These are phyloP conservation scores for Oreotrochilus melanogaster DNA, from an alignment of 2,113 vertebrate genomes.

Conservation along the genomic window DNA sequence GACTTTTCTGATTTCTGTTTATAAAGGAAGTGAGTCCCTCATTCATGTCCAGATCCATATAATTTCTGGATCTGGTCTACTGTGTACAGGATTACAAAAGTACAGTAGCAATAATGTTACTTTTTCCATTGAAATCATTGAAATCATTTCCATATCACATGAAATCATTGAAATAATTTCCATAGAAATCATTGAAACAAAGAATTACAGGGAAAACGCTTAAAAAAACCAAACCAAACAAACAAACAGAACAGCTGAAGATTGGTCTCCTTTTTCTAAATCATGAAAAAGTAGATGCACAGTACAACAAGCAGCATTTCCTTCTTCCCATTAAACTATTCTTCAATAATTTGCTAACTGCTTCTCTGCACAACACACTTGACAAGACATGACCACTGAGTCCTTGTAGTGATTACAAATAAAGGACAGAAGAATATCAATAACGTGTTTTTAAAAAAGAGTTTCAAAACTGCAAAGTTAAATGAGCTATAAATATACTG, in stretches of 20 bases:
- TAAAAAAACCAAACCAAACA: not conserved
- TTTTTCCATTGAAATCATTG: not conserved
- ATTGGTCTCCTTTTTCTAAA: not conserved
- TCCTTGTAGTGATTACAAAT: not conserved
- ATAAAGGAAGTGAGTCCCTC: fast-evolving
- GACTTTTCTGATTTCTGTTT: not conserved
- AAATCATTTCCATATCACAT: no score
- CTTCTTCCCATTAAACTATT: not conserved
- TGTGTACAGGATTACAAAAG: not conserved
- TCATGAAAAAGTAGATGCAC: not conserved
- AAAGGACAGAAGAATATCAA: not conserved
- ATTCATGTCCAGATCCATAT: not conserved
- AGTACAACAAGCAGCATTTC: not conserved
- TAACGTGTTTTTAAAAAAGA: not conserved
- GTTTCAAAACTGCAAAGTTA: not conserved
- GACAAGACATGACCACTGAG: not conserved
- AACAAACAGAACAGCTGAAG: not conserved
- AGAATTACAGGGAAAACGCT: not conserved
- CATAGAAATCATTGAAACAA: not conserved
- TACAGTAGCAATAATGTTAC: not conserved
- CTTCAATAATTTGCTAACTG: not conserved
- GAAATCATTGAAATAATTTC: no score
- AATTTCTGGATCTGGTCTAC: not conserved
- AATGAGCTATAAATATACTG: not conserved
- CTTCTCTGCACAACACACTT: not conserved